phyloP scores from a whole-genome alignment of 2,113 vertebrate genomes.

The Plestiodon gilberti region DNA sequence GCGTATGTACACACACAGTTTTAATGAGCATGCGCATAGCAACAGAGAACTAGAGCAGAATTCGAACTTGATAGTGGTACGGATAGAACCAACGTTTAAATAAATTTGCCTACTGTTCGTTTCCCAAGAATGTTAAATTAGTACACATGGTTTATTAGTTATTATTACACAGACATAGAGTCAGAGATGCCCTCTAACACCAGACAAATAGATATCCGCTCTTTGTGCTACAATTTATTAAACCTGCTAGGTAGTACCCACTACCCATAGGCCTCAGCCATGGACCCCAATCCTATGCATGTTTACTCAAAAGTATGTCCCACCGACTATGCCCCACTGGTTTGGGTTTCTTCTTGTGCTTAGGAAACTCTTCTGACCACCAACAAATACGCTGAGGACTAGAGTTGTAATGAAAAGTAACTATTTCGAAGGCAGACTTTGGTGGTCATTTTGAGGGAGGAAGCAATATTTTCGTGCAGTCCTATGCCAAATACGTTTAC shows the following conservation, averaged over 20 bases:
- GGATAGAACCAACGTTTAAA: neutral
- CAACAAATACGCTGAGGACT: neutral
- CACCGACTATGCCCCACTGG: too few relatives aligned
- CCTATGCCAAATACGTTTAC: neutral
- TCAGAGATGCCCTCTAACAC: too few relatives aligned
- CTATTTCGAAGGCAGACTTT: neutral
- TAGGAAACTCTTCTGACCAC: neutral
- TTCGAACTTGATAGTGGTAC: neutral
- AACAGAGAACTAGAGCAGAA: neutral
- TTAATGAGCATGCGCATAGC: neutral
- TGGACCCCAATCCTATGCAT: neutral
- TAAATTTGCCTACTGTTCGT: neutral
- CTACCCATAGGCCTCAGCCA: too few relatives aligned
- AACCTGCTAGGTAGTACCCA: neutral
- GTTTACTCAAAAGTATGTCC: neutral
- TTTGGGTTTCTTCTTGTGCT: neutral
- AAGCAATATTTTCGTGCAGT: neutral
- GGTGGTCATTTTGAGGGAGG: neutral
- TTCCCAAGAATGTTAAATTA: neutral
- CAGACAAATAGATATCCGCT: neutral
- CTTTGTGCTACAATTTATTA: too few relatives aligned
- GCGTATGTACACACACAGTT: neutral
- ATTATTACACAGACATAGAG: neutral
- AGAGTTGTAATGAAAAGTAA: neutral
- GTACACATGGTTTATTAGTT: neutral